Percentiles rank a stretch among this genome's conserved stretches.
Conservation (phyloP, 2,113 vertebrate genomes). For the Lamprotornis superbus region DNA sequence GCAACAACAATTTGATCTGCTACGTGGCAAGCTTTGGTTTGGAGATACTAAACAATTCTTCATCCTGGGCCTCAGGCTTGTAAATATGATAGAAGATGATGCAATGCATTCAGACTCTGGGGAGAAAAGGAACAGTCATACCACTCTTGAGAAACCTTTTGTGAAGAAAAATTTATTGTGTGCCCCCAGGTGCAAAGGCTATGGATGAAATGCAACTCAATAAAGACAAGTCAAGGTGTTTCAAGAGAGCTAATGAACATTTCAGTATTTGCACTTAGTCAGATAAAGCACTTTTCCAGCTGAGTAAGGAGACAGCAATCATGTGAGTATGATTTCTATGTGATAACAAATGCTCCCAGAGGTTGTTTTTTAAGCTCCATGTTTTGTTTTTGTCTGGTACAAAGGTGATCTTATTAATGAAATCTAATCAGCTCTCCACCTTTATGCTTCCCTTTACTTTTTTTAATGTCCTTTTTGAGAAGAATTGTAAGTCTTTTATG, state of each 20-base stretch:
- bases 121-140: slow-evolving; percentile 37
- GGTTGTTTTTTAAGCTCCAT: neutral
- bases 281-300: slow-evolving; percentile 1
- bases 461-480: neutral
- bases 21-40: slow-evolving; percentile 48
- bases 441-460: neutral
- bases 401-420: neutral
- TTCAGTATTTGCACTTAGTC: slow-evolving; percentile 42
- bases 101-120: neutral
- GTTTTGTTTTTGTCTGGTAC: neutral
- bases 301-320: slow-evolving; percentile 16
- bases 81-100: slow-evolving; percentile 45
- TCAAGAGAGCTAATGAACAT: slow-evolving; percentile 42
- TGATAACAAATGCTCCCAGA: neutral
- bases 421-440: neutral
- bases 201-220: slow-evolving; percentile 57
- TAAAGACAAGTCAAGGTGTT: slow-evolving; percentile 55
- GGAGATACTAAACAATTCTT: slow-evolving; percentile 56
- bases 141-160: slow-evolving; percentile 56
- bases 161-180: slow-evolving; percentile 62
- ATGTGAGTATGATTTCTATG: neutral
- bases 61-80: slow-evolving; percentile 35
- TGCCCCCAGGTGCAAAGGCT: slow-evolving; percentile 48
- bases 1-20: slow-evolving; percentile 64
- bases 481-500: neutral